Evolutionary conservation across 2,888 invertebrate genomes (phyloP), one percentile per base, ranked within the genome.

Genomic region (Nephrotoma guestfalica): DNA sequence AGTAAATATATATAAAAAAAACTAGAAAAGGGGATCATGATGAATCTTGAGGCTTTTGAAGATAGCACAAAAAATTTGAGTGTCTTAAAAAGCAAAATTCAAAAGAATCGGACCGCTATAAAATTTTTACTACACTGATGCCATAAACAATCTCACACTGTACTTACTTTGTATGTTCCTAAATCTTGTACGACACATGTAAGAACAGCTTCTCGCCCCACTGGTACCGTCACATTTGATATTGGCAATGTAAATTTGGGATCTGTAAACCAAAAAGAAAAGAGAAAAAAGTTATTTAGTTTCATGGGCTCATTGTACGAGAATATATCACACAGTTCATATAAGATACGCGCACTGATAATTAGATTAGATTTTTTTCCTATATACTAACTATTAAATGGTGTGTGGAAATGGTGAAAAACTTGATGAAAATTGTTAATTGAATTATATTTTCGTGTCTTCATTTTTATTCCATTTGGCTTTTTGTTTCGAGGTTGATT

Each of bases 151-250:
- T 30, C 30, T 30, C 30, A 9, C 11, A 9, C 30, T n/a, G 15
- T 41, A 87, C 89, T 91, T 91, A 95, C 95, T 93, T 95, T 95
- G 89, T 93, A 95, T 0, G 93, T 93, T 87, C 94, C 94, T 88
- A 95, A 91, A 90, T 95, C 94, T 89, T 95, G 94, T 9, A 95
- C 95, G 87, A 93, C 93, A 89, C 95, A 95, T 13, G 94, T 94
- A 86, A 95, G 93, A 2, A 93, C 92, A 1, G 94, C 95, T 89
- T 95, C 95, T 87, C 95, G 91, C 86, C 95, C 95, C 87, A 95
- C 93, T 1, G 95, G 94, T 15, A 94, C 94, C 0, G 95, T 95
- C 87, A 94, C 94, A 91, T 95, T 95, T 18, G 93, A 93, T 86
- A 95, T 94, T 5, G 94, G 93, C 40, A 93, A 94, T 87, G 94